Conservation (phyloP, 2,113 vertebrate genomes). For the Antennarius striatus region DNA sequence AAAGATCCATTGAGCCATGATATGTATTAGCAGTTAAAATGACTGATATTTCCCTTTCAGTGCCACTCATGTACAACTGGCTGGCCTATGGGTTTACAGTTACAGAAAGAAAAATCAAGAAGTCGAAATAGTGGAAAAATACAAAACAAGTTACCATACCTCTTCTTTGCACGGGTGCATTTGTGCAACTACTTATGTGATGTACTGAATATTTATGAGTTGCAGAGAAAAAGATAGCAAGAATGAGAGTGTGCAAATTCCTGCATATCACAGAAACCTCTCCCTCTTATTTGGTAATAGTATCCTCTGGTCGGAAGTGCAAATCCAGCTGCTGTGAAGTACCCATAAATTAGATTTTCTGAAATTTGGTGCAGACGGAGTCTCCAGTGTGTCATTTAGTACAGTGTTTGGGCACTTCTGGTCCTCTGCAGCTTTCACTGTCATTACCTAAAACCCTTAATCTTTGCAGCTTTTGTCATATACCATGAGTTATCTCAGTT, state of each 20-base stretch:
- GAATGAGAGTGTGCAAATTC: slow-evolving; percentile 10
- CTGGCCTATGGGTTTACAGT: slow-evolving; percentile 2
- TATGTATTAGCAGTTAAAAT: slow-evolving; percentile 19
- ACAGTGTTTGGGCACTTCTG: slow-evolving; percentile 24
- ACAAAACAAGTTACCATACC: background rate
- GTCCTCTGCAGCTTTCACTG: slow-evolving; percentile 51
- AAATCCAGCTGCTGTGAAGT: slow-evolving; percentile 77
- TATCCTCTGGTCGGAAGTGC: slow-evolving; percentile 79
- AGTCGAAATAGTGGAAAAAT: background rate
- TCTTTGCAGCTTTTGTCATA: slow-evolving; percentile 44
- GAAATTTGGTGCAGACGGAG: slow-evolving; percentile 60
- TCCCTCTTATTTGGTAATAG: slow-evolving; percentile 70
- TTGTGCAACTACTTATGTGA: slow-evolving; percentile 8
- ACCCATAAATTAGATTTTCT: slow-evolving; percentile 78
- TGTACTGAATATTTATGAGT: slow-evolving; percentile 18
- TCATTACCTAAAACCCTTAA: slow-evolving; percentile 60
- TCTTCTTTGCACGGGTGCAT: background rate
- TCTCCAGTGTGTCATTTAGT: slow-evolving; percentile 62
- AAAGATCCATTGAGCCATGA: slow-evolving; percentile 21
- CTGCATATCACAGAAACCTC: slow-evolving; percentile 45
- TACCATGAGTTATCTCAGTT: slow-evolving; percentile 25
- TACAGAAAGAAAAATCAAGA: slow-evolving; percentile 4
- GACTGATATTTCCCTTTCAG: slow-evolving; percentile 15
- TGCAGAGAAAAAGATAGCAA: slow-evolving; percentile 13
- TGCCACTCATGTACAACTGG: slow-evolving; percentile 10